Conservation (phyloP, 2,113 vertebrate species). For the Lepus europaeus region DNA sequence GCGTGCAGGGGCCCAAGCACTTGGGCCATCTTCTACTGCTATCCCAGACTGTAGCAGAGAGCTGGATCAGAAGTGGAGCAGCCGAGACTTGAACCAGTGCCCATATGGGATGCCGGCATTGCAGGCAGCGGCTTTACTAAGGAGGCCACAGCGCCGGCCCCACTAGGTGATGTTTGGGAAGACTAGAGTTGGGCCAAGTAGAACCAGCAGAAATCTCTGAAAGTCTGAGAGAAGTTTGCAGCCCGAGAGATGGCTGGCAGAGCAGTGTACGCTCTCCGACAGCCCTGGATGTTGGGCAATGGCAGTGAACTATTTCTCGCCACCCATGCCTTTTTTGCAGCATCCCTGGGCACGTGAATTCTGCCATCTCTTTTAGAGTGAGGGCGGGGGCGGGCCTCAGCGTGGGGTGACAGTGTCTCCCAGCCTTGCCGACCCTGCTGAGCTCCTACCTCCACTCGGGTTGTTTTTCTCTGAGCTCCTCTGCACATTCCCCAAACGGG, state of each 20-base stretch:
- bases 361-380: background rate
- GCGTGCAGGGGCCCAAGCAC: too few relatives aligned
- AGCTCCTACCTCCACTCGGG: background rate
- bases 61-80: too few relatives aligned
- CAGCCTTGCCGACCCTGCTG: too few relatives aligned
- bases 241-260: background rate
- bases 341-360: accelerated
- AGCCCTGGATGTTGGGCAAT: too few relatives aligned
- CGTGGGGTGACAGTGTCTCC: background rate
- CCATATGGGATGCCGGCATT: too few relatives aligned
- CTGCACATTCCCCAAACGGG: background rate
- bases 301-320: background rate
- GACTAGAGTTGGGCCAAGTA: background rate
- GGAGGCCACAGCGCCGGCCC: too few relatives aligned
- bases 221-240: background rate
- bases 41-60: too few relatives aligned
- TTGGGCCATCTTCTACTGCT: too few relatives aligned
- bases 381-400: background rate
- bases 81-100: too few relatives aligned
- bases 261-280: background rate
- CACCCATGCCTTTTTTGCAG: background rate
- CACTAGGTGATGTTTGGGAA: background rate
- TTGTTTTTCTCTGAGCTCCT: background rate
- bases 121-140: too few relatives aligned
- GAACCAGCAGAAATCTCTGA: background rate